Percentiles rank a stretch among this genome's conserved stretches.
Conservation (phyloP, 2,888 invertebrate genomes). For the Hyalella azteca region DNA sequence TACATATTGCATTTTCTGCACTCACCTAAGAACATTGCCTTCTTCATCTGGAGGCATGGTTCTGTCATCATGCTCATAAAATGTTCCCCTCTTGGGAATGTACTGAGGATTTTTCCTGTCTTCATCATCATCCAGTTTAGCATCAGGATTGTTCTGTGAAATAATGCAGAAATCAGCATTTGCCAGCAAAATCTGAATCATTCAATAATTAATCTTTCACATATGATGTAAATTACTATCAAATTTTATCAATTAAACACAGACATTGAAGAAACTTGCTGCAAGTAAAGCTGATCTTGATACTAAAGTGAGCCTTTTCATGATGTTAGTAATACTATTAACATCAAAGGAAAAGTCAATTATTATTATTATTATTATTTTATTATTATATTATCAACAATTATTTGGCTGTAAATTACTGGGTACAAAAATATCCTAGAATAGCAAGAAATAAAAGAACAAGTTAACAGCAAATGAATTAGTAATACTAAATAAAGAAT, state of each 20-base stretch:
- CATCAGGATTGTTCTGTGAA: slow-evolving; percentile 45
- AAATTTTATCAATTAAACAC: background rate
- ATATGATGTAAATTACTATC: background rate
- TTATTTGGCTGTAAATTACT: no score
- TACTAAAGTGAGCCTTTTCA: no score
- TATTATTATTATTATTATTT: no score
- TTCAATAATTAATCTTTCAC: background rate
- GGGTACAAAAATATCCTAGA: no score
- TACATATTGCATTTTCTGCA: no score
- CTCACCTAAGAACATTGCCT: slow-evolving; percentile 60
- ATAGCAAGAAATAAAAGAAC: no score
- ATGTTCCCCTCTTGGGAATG: slow-evolving; percentile 93
- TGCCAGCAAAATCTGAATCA: background rate
- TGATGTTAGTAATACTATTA: no score
- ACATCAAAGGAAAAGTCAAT: no score
- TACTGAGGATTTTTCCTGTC: slow-evolving; percentile 96
- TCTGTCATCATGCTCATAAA: slow-evolving; percentile 95
- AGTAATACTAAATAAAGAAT: background rate
- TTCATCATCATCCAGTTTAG: slow-evolving; percentile 82
- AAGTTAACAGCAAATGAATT: background rate
- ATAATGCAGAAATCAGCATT: background rate
- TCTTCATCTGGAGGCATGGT: slow-evolving; percentile 72
- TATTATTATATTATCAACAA: no score
- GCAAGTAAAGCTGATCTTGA: no score
- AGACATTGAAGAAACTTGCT: background rate